Percentiles rank a stretch among this genome's conserved stretches.
Conservation (phyloP, 2,797 vertebrate species). For the Syndactyla subalaris region DNA sequence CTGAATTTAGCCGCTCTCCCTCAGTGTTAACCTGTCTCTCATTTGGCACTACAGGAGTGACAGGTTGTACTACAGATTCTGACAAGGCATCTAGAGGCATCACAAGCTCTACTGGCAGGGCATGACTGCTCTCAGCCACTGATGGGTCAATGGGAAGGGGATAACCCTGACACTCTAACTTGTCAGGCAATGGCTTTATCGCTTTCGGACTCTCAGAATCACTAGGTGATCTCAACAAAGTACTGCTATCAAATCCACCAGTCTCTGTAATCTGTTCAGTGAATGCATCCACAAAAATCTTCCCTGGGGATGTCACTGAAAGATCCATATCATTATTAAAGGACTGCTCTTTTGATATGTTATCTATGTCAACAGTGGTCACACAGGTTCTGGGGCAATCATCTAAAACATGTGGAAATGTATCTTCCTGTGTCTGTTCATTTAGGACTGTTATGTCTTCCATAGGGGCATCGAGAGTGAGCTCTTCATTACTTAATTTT, state of each 20-base stretch:
- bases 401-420: not conserved
- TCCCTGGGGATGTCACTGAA: not conserved
- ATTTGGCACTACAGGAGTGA: not conserved
- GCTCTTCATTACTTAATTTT: constrained; percentile 29
- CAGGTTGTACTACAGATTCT: not conserved
- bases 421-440: not conserved
- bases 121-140: constrained; percentile 8
- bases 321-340: constrained; percentile 23
- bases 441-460: not conserved
- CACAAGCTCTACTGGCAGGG: constrained; percentile 38
- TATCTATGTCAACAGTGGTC: not conserved
- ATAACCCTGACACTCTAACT: not conserved
- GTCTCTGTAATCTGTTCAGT: not conserved
- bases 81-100: constrained; percentile 35
- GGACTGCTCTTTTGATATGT: constrained; percentile 1
- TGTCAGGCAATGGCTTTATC: not conserved
- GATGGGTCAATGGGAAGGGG: not conserved
- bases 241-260: constrained; percentile 2
- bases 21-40: not conserved
- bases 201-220: constrained; percentile 7
- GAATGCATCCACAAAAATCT: not conserved
- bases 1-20: not conserved
- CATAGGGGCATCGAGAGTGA: not conserved
- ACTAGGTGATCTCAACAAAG: not conserved
- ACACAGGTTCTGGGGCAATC: not conserved